Percentiles rank a stretch among this genome's conserved stretches.
These are phyloP conservation scores for Cyclophora albipunctata DNA, from an alignment of 2,888 invertebrate species.

Conservation along the genomic window DNA sequence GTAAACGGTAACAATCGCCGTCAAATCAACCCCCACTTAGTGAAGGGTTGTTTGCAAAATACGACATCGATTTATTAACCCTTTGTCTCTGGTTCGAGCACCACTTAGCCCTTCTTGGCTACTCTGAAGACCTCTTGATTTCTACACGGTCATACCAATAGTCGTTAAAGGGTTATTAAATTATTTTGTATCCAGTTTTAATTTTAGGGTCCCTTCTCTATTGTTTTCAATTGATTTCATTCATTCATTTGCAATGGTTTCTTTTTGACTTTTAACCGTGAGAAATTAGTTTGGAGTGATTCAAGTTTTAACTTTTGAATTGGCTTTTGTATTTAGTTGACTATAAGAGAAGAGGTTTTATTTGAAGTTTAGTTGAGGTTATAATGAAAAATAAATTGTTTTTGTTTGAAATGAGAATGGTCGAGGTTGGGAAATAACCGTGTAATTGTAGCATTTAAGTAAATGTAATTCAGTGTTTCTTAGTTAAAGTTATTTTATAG, in stretches of 20 bases:
- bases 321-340: neutral
- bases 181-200: constrained; percentile 15
- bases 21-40: constrained; percentile 26
- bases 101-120: constrained; percentile 30
- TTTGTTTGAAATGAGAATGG: too few species aligned
- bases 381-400: too few species aligned
- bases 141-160: constrained; percentile 7
- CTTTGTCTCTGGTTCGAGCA: constrained; percentile 47
- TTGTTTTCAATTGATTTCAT: too few species aligned
- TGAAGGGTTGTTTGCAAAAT: constrained; percentile 66
- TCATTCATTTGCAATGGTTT: neutral
- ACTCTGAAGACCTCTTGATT: constrained; percentile 7
- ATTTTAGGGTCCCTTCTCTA: neutral
- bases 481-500: too few species aligned
- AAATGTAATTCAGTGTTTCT: too few species aligned
- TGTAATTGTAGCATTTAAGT: too few species aligned
- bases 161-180: constrained; percentile 4
- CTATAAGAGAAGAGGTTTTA: neutral
- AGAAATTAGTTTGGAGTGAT: neutral
- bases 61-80: constrained; percentile 51
- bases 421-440: too few species aligned
- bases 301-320: neutral
- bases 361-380: neutral
- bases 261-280: neutral
- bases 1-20: too few species aligned